phyloP scores from a whole-genome alignment of 2,888 invertebrate species.

The Drosophila formosana region DNA sequence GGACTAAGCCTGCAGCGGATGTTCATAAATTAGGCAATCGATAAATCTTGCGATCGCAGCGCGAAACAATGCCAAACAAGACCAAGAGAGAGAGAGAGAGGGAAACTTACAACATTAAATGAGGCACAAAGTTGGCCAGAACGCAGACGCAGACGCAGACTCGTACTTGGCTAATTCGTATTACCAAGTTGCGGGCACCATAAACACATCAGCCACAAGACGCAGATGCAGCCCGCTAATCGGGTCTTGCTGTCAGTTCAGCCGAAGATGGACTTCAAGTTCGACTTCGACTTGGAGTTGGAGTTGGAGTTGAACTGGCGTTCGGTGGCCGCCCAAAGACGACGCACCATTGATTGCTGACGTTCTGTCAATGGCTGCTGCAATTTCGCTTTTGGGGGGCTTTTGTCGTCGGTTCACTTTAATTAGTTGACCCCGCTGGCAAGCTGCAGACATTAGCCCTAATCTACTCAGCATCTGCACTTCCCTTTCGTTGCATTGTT shows the following conservation, averaged over 20 bases:
- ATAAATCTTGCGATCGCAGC: slow-evolving; percentile 72
- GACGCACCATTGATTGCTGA: slow-evolving; percentile 39
- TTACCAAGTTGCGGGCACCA: slow-evolving; percentile 64
- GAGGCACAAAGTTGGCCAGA: slow-evolving; percentile 31
- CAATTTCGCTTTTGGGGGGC: slow-evolving; percentile 78
- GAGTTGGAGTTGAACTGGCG: not conserved
- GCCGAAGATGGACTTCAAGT: not conserved
- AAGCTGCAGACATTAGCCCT: not conserved
- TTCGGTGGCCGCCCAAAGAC: slow-evolving; percentile 50
- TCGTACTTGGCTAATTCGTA: slow-evolving; percentile 58
- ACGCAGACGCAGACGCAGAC: slow-evolving; percentile 4
- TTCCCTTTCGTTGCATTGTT: slow-evolving; percentile 16
- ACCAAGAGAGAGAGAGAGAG: not conserved
- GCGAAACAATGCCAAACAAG: slow-evolving; percentile 51
- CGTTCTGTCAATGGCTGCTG: slow-evolving; percentile 45
- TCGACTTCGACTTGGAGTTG: slow-evolving; percentile 8
- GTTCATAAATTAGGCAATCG: slow-evolving; percentile 85
- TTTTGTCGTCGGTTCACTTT: slow-evolving; percentile 64
- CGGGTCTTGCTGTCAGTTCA: slow-evolving; percentile 20
- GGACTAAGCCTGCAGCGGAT: slow-evolving; percentile 74
- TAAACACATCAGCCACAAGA: slow-evolving; percentile 76
- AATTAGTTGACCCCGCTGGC: not conserved
- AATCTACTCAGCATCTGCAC: not conserved
- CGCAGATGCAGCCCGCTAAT: slow-evolving; percentile 16
- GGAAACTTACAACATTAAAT: slow-evolving; percentile 72